Evolutionary conservation across 2,888 invertebrate species (phyloP), one percentile per base, ranked within the genome.

Genomic region (Blomia tropicalis): DNA sequence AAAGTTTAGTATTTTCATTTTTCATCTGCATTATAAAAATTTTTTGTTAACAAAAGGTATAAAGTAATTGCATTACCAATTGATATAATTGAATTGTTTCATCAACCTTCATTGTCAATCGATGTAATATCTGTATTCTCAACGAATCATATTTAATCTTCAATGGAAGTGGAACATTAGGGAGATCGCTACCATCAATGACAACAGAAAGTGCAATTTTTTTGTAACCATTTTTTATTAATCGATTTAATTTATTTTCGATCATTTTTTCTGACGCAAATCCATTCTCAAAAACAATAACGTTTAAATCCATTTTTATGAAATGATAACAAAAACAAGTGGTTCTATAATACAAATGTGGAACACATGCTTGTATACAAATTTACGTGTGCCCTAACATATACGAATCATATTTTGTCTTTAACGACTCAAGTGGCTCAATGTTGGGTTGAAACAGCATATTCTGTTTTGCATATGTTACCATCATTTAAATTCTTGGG

Each of bases 71-170:
- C 19, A 22, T 61, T 61, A 61, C 62, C 29, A 62, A 51, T 43
- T 58, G 44, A 51, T 60, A 59, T 14, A 60, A 58, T 4, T 63
- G 63, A 19, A 56, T 23, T 22, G 58, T 31, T n/a, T 65, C 65
- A 4, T 60, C 62, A 43, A 65, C 47, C 14, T 29, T 36, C 2
- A 65, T 60, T 5, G 59, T 65, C 1, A 65, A 43, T 29, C 65
- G 59, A 19, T 36, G 43, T 14, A 47, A 44, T 11, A 63, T 23
- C 27, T 63, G 32, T 22, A 63, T 36, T 17, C 43, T 41, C 11
- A 4, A 36, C 17, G 17, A 7, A 4, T 23, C 5, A 30, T 11
- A 27, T 29, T 22, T 19, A 43, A 27, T 7, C n/a, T 63, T 25
- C 2, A 44, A 19, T 3, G 56, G 25, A 14, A 56, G 11, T n/a